Evolutionary conservation across 1,140 invertebrate genomes (phyloP).

Genomic region (Lasioglossum albipes): DNA sequence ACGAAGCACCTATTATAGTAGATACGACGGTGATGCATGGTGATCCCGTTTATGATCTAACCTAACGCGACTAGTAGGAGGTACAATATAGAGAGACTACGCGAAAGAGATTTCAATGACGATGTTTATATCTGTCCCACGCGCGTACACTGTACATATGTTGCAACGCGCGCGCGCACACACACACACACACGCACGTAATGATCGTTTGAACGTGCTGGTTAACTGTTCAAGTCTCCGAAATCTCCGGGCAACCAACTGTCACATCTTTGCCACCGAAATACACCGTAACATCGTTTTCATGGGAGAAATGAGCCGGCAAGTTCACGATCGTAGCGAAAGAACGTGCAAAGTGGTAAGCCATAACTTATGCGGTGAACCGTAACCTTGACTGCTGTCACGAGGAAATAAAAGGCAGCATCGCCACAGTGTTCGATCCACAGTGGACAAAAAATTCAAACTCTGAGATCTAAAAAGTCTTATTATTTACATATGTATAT

Average conservation of each 20-base stretch:
- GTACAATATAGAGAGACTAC: neutral
- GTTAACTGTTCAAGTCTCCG: neutral
- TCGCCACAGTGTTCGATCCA: too few relatives aligned
- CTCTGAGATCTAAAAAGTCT: too few relatives aligned
- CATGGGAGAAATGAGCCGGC: neutral
- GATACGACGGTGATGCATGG: too few relatives aligned
- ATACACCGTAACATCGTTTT: too few relatives aligned
- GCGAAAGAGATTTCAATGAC: constrained; percentile 1
- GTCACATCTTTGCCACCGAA: neutral
- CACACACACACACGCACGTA: too few relatives aligned
- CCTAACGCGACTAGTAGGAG: neutral
- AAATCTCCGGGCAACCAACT: neutral
- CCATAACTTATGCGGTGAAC: neutral
- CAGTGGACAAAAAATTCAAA: too few relatives aligned
- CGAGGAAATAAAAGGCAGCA: neutral
- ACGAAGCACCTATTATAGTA: neutral
- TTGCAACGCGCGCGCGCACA: neutral
- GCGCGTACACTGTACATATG: neutral
- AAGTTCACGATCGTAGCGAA: neutral
- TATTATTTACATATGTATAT: too few relatives aligned
- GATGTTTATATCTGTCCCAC: constrained; percentile 6
- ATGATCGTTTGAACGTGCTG: neutral
- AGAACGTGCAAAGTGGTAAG: neutral
- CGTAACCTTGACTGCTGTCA: constrained; percentile 12
- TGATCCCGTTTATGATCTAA: neutral